These are phyloP conservation scores for Manacus vitellinus DNA, from an alignment of 2,113 vertebrate species.

Conservation along the genomic window DNA sequence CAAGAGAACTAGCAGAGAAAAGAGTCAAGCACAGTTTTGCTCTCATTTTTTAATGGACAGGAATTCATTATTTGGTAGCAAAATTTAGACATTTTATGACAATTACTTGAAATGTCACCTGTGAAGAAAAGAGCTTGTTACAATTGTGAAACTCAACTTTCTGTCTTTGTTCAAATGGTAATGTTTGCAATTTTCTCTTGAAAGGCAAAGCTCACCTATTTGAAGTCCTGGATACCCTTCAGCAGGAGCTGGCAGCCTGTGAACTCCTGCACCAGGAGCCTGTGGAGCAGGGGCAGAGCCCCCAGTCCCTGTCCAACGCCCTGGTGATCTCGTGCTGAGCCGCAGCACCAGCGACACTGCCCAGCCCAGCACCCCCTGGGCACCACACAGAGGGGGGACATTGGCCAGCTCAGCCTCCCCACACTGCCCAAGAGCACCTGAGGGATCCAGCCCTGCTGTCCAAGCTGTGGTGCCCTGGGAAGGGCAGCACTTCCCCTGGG, in stretches of 20 bases:
- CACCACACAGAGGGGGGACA: neutral
- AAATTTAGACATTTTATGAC: neutral
- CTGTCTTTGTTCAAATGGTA: neutral
- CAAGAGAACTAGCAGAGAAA: neutral
- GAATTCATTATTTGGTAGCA: neutral
- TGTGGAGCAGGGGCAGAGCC: constrained; percentile 62
- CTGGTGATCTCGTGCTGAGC: constrained; percentile 74
- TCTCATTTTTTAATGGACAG: neutral
- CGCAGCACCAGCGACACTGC: neutral
- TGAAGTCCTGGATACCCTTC: constrained; percentile 84
- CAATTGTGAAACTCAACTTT: neutral
- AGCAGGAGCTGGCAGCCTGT: constrained; percentile 84
- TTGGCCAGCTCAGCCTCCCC: neutral
- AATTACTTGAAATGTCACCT: neutral
- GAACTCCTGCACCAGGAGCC: constrained; percentile 78
- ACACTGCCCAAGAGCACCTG: neutral
- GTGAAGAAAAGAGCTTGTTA: neutral
- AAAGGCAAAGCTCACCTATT: constrained; percentile 81
- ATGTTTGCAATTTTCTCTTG: neutral
- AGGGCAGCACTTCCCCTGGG: neutral
- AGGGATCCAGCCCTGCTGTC: neutral
- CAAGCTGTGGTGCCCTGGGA: neutral
- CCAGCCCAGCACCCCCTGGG: neutral
- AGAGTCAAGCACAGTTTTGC: neutral
- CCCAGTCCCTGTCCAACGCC: constrained; percentile 59